phyloP scores from a whole-genome alignment of 1,140 invertebrate species.

The Hycleus cichorii region DNA sequence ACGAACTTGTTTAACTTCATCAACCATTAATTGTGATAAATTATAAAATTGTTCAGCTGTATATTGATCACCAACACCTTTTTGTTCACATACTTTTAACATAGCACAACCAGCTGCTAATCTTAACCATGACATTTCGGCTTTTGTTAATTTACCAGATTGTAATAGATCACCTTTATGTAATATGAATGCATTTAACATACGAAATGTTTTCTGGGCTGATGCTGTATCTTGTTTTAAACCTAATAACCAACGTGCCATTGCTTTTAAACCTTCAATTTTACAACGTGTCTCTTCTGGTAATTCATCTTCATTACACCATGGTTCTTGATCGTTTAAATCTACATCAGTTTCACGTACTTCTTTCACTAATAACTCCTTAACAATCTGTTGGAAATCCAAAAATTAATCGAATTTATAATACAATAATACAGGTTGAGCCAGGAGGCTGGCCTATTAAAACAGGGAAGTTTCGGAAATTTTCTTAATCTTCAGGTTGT shows the following conservation, averaged over 20 bases:
- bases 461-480: too few relatives aligned
- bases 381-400: conserved; percentile 66
- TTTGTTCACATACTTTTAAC: conserved; percentile 94
- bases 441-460: too few relatives aligned
- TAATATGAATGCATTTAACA: conserved; percentile 40
- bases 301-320: conserved; percentile 82
- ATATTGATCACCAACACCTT: conserved; percentile 90
- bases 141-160: conserved; percentile 63
- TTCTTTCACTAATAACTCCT: conserved; percentile 88
- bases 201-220: conserved; percentile 86
- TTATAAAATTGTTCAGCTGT: conserved; percentile 92
- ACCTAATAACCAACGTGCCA: conserved; percentile 92
- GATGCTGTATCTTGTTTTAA: conserved; percentile 82
- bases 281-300: conserved; percentile 89
- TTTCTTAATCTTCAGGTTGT: too few relatives aligned
- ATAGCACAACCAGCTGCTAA: conserved; percentile 89
- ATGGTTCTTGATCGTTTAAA: conserved; percentile 52
- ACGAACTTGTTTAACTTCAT: conserved; percentile 83
- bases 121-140: conserved; percentile 89
- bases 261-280: conserved; percentile 90
- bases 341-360: conserved; percentile 44
- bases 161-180: conserved; percentile 68
- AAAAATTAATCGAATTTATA: too few relatives aligned
- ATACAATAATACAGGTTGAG: too few relatives aligned
- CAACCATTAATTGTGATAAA: conserved; percentile 82